Conservation (phyloP, 2,113 vertebrate species). For the Apeltes quadracus region DNA sequence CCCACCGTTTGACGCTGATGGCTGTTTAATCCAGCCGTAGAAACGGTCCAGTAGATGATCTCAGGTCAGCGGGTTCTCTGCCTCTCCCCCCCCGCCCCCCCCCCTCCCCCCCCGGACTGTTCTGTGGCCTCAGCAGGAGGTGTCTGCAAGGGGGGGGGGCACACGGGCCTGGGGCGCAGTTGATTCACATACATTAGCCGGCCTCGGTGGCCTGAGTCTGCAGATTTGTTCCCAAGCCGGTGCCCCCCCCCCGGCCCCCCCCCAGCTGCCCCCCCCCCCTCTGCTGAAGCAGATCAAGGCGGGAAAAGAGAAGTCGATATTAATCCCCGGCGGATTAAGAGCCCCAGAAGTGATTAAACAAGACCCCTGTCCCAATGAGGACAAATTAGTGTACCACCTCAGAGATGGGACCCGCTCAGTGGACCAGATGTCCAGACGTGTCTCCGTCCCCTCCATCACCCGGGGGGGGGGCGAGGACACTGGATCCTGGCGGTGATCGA, state of each 20-base stretch:
- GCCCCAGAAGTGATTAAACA: slow-evolving; percentile 72
- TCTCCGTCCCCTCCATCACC: too few species aligned
- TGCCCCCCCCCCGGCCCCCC: slow-evolving; percentile 41
- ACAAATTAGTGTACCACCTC: slow-evolving; percentile 72
- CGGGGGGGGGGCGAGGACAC: too few species aligned
- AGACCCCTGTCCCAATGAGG: slow-evolving; percentile 67
- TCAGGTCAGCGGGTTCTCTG: slow-evolving; percentile 69
- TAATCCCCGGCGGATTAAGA: slow-evolving; percentile 74
- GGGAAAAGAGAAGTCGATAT: slow-evolving; percentile 65
- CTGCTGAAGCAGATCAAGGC: slow-evolving; percentile 62
- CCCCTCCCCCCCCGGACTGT: not conserved
- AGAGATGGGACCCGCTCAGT: slow-evolving; percentile 70
- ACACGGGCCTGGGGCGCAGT: slow-evolving; percentile 27
- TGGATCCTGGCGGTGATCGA: too few species aligned
- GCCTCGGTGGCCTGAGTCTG: slow-evolving; percentile 53
- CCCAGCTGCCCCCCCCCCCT: slow-evolving; percentile 1
- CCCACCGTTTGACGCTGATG: slow-evolving; percentile 19
- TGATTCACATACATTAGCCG: slow-evolving; percentile 64
- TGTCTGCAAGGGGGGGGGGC: not conserved
- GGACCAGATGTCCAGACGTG: slow-evolving; percentile 59
- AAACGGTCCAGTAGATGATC: slow-evolving; percentile 45
- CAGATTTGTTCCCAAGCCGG: slow-evolving; percentile 62
- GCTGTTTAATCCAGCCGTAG: slow-evolving; percentile 44
- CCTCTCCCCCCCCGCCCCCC: slow-evolving; percentile 12
- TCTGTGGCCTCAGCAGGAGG: slow-evolving; percentile 31